These are phyloP conservation scores for Apoderus coryli DNA, from an alignment of 2,888 invertebrate genomes.

Conservation along the genomic window DNA sequence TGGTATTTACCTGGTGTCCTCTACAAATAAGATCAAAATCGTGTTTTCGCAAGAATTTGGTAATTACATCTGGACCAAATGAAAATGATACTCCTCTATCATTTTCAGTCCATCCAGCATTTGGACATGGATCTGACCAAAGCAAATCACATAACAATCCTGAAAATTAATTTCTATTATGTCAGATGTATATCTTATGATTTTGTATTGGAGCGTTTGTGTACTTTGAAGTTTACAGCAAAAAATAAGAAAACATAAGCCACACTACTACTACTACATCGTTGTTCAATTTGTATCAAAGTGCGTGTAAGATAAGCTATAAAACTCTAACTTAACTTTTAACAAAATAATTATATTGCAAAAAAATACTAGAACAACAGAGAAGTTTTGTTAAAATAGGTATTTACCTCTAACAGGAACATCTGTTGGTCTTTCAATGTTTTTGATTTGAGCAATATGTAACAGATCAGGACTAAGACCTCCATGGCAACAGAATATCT, in stretches of 20 bases:
- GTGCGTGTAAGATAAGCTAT: no score
- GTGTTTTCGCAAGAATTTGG: slow-evolving; percentile 24
- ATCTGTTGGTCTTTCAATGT: slow-evolving; percentile 23
- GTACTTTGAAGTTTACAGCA: no score
- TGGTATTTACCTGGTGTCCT: slow-evolving; percentile 24
- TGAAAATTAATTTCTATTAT: slow-evolving; percentile 15
- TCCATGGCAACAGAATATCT: slow-evolving; percentile 30
- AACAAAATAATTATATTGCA: no score
- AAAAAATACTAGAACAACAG: no score
- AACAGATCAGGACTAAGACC: slow-evolving; percentile 28
- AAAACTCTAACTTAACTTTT: no score
- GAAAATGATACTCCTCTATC: slow-evolving; percentile 25
- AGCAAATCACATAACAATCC: slow-evolving; percentile 26
- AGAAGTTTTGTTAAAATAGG: neutral
- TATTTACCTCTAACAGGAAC: slow-evolving; percentile 21
- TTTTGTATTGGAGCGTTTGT: no score
- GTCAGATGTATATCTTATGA: no score
- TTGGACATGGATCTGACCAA: slow-evolving; percentile 25
- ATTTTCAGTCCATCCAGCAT: slow-evolving; percentile 24
- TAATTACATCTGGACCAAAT: slow-evolving; percentile 25
- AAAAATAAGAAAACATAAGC: no score
- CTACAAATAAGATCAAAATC: slow-evolving; percentile 26
- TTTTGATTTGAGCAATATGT: slow-evolving; percentile 24
- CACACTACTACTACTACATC: no score
- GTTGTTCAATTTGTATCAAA: no score